Base-by-base conservation (phyloP, 2,888 invertebrate genomes). In the Spialia ferax region DNA sequence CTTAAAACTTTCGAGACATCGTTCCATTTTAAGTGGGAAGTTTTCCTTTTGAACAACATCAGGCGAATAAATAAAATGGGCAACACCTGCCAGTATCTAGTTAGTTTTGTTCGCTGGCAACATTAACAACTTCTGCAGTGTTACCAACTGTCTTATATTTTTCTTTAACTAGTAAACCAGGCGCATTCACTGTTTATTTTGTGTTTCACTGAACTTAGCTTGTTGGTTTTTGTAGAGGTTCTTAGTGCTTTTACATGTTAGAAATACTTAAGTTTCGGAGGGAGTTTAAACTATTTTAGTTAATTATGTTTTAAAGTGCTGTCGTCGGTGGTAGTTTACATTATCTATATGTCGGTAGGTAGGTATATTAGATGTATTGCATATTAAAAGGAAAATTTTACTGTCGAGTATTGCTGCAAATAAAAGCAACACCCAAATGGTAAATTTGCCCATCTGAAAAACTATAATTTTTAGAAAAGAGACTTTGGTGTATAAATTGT, bases 71-170 rank as follows among this genome's bases (percentile, higher is more conserved):
- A 66, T 66, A 54, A 38, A 52, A 10, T 18, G 7, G 29, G 59
- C 60, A 66, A 66, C 66, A 66, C 66, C 66, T 66, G 66, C 50
- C 52, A 23, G 65, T 60, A 66, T 60, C 42, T 38, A 54, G 66
- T 60, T 66, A 66, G 65, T 66, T 65, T 42, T 60, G 35, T 18
- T 18, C 65, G 35, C 56, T 66, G 59, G 60, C 60, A 66, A 66
- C 65, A 65, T 65, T 59, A 65, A 65, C 59, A 50, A 52, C 38
- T 59, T 52, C 23, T 52, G 38, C 23, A 52, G 35, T 45, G 55
- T 65, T 65, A 29, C 61, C 52, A 26, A 20, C 50, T 52, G 59
- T 59, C 35, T 64, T 48, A 32, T 20, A 54, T 45, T 63, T 26
- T 62, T 35, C n/a, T 52, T 62, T 54, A 48, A 18, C 29, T 18